These are phyloP conservation scores for Lacerta viridis DNA, from an alignment of 2,797 vertebrate species.

Conservation along the genomic window DNA sequence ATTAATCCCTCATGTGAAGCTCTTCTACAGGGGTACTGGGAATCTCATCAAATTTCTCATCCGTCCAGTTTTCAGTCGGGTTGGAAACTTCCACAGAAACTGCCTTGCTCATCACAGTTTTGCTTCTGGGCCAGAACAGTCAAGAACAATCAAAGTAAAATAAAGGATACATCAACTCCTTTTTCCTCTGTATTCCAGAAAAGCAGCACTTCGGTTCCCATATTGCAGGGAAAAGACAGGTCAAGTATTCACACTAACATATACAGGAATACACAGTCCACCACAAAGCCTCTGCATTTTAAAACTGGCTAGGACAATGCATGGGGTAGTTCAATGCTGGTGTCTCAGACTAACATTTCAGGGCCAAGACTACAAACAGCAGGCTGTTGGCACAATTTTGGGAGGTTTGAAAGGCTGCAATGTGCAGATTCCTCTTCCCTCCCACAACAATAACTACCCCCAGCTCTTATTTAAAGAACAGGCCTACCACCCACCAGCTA, in stretches of 20 bases:
- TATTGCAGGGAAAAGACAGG: too few relatives aligned
- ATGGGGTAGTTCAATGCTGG: neutral
- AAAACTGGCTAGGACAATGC: neutral
- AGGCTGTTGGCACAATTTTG: neutral
- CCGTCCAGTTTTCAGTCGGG: neutral
- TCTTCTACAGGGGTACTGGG: neutral
- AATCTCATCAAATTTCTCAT: slow-evolving; percentile 11
- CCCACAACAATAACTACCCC: neutral
- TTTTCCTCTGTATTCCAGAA: neutral
- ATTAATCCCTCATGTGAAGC: neutral
- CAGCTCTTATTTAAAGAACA: neutral
- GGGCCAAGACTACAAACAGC: neutral
- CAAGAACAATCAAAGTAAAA: neutral
- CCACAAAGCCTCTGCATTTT: neutral
- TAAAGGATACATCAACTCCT: neutral
- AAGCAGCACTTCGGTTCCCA: neutral
- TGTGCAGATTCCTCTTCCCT: too few relatives aligned
- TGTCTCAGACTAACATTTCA: neutral
- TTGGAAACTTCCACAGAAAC: slow-evolving; percentile 5
- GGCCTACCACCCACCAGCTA: neutral
- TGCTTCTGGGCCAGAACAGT: slow-evolving; percentile 5
- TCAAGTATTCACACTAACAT: neutral
- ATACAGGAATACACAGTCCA: neutral
- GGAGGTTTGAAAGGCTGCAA: neutral
- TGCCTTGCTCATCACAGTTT: neutral